These are phyloP conservation scores for Peromyscus eremicus DNA, from an alignment of 2,797 vertebrate genomes.

Conservation along the genomic window DNA sequence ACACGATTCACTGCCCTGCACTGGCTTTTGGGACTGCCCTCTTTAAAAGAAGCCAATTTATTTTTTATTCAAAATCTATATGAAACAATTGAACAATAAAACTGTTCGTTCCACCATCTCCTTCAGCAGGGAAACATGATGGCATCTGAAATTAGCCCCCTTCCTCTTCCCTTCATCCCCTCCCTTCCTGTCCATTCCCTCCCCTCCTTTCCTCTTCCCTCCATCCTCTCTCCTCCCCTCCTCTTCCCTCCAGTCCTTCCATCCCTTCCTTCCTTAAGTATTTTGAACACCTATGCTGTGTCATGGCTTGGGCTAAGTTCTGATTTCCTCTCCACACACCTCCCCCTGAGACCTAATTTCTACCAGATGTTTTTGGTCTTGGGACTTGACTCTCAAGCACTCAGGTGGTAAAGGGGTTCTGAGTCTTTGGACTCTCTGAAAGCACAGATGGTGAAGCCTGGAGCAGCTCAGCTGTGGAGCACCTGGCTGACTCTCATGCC, in stretches of 20 bases:
- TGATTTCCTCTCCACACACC: not conserved
- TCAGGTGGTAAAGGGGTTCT: not conserved
- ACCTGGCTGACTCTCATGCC: not conserved
- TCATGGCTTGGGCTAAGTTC: not conserved
- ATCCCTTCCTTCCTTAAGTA: not conserved
- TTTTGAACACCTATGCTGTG: not conserved
- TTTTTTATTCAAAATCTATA: constrained; percentile 87
- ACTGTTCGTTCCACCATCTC: constrained; percentile 80
- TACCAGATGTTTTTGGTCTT: not conserved
- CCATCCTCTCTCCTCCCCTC: rapidly evolving
- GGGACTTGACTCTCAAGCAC: not conserved
- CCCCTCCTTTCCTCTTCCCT: not conserved
- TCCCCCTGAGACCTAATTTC: not conserved
- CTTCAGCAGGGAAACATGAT: constrained; percentile 68
- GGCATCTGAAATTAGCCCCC: constrained; percentile 46
- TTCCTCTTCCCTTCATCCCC: not conserved
- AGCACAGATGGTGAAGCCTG: not conserved
- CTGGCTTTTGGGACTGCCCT: constrained; percentile 68
- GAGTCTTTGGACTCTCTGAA: not conserved
- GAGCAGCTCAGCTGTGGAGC: not conserved
- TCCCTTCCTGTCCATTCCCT: not conserved
- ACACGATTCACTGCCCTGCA: constrained; percentile 68
- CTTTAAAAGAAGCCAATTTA: constrained; percentile 84
- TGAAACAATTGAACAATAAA: constrained; percentile 85
- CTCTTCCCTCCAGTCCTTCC: too few species aligned